These are phyloP conservation scores for Rhamnusium bicolor DNA, from an alignment of 2,888 invertebrate genomes.

Conservation along the genomic window DNA sequence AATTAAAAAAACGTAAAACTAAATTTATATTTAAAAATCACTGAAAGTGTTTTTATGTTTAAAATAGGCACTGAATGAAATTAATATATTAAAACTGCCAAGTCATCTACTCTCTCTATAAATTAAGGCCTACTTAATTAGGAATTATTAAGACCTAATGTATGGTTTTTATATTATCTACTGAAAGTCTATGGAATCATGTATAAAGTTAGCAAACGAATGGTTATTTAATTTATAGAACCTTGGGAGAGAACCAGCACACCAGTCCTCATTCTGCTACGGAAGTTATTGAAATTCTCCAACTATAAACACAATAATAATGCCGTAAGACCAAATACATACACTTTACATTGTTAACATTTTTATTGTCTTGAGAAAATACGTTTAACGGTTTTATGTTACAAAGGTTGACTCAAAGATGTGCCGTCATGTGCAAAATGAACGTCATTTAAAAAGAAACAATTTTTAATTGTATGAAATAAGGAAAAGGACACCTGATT, in stretches of 20 bases:
- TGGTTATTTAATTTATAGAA: conserved; percentile 11
- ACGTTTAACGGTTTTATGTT: too few species aligned
- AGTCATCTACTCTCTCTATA: not conserved
- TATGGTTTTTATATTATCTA: not conserved
- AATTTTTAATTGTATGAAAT: too few species aligned
- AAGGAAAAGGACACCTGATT: too few species aligned
- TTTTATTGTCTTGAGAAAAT: conserved; percentile 12
- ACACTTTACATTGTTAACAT: conserved; percentile 3
- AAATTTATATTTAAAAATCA: not conserved
- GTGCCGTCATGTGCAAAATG: too few species aligned
- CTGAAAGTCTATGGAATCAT: not conserved
- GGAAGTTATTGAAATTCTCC: conserved; percentile 21
- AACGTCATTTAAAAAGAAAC: too few species aligned
- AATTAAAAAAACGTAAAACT: not conserved
- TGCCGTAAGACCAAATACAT: conserved; percentile 1
- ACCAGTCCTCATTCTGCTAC: conserved; percentile 6
- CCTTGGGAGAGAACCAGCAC: conserved; percentile 10
- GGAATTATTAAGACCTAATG: not conserved
- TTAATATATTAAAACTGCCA: not conserved
- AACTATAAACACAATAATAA: conserved; percentile 8
- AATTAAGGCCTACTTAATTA: not conserved
- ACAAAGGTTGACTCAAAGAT: too few species aligned
- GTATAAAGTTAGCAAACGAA: conserved; percentile 14
- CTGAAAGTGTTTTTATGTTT: not conserved
- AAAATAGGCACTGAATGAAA: not conserved